Percentiles rank a stretch among this genome's conserved stretches.
phyloP scores from a whole-genome alignment of 2,797 vertebrate genomes.

The Clarias platycephalus region DNA sequence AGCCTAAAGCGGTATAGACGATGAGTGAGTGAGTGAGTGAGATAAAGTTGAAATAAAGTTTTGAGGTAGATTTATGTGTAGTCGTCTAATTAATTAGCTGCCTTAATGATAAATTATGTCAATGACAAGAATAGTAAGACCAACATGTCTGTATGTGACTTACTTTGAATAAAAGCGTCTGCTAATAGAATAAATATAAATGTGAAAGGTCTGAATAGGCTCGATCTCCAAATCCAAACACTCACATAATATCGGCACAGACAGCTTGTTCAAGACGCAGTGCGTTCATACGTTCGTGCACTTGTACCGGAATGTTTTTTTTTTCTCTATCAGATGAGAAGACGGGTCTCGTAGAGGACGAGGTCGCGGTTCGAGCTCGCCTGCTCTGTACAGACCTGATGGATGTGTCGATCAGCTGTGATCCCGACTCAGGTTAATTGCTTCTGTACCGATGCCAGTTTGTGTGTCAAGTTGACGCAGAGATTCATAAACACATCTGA shows the following conservation, averaged over 20 bases:
- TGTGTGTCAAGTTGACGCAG: background rate
- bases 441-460: constrained; percentile 22
- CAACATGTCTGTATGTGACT: background rate
- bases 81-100: background rate
- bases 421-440: constrained; percentile 14
- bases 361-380: background rate
- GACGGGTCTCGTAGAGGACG: background rate
- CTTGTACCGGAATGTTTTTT: background rate
- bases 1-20: too few relatives aligned
- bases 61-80: background rate
- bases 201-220: background rate
- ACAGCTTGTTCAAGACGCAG: background rate
- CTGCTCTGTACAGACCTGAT: constrained; percentile 2
- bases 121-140: background rate
- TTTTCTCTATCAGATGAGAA: background rate
- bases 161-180: background rate
- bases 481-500: constrained; percentile 7
- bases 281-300: too few relatives aligned
- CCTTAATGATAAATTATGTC: background rate
- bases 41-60: background rate
- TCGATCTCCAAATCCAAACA: background rate
- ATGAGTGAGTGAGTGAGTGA: too few relatives aligned
- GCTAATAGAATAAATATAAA: background rate
- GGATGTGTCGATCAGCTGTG: constrained; percentile 18
- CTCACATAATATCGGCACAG: background rate